Conservation (phyloP, 2,888 invertebrate species). For the Gnatocerus cornutus region DNA sequence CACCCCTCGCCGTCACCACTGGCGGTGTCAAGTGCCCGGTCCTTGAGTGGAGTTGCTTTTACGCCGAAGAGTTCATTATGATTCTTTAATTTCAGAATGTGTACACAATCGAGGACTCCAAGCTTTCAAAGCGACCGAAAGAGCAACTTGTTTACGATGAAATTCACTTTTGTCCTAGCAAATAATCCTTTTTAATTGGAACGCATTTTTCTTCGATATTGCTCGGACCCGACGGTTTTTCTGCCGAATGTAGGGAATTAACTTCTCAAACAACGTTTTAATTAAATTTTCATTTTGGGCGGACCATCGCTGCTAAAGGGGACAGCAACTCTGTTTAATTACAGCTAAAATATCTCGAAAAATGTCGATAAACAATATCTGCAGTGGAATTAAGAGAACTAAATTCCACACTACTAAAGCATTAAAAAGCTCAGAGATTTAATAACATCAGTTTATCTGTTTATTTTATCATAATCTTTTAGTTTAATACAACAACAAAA, state of each 20-base stretch:
- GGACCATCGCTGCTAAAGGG: no score
- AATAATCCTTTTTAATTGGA: constrained; percentile 45
- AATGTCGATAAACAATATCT: no score
- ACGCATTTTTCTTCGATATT: constrained; percentile 36
- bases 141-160: constrained; percentile 50
- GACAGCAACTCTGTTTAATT: no score
- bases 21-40: constrained; percentile 54
- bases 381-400: no score
- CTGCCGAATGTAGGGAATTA: constrained; percentile 6
- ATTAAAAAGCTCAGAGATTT: no score
- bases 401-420: no score
- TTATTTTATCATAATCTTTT: no score
- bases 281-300: constrained; percentile 17
- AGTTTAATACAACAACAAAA: no score
- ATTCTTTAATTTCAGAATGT: constrained; percentile 64
- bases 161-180: constrained; percentile 41
- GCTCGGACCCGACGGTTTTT: constrained; percentile 3
- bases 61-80: constrained; percentile 63
- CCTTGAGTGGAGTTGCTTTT: constrained; percentile 57
- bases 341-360: no score
- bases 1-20: constrained; percentile 40
- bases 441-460: no score
- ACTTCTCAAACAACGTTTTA: constrained; percentile 30
- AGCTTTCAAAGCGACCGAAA: constrained; percentile 41
- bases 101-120: constrained; percentile 57